Conservation (phyloP, 2,797 vertebrate genomes). For the Mormyrops boulengeri region DNA sequence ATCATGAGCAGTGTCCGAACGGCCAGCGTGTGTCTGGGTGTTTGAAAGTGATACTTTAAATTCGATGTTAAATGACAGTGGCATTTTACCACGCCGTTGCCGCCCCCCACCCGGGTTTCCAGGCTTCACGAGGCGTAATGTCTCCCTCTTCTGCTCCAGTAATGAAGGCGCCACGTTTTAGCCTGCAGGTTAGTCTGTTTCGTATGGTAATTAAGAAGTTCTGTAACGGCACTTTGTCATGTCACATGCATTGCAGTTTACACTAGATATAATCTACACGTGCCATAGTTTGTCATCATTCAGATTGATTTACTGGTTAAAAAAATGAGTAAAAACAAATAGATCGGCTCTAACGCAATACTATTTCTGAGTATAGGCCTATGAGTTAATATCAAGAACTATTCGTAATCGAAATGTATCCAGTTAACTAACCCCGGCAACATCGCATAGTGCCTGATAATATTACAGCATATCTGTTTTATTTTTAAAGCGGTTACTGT, state of each 20-base stretch:
- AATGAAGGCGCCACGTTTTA: neutral
- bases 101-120: neutral
- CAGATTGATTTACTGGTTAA: neutral
- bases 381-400: neutral
- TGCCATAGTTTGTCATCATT: neutral
- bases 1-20: neutral
- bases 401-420: neutral
- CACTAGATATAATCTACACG: neutral
- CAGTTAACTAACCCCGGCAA: neutral
- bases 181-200: neutral
- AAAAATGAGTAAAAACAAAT: neutral
- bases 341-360: neutral
- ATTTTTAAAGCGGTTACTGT: neutral
- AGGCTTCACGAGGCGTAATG: neutral
- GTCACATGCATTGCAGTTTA: neutral
- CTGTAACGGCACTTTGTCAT: neutral
- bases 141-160: neutral
- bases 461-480: neutral
- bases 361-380: neutral
- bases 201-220: neutral
- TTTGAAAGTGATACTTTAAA: neutral
- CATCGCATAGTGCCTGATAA: neutral
- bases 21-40: neutral
- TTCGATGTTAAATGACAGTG: neutral
- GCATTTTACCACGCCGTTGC: neutral